Evolutionary conservation across 1,140 invertebrate genomes (phyloP), one percentile per base, ranked within the genome.

Genomic region (Trichonephila clavipes): DNA sequence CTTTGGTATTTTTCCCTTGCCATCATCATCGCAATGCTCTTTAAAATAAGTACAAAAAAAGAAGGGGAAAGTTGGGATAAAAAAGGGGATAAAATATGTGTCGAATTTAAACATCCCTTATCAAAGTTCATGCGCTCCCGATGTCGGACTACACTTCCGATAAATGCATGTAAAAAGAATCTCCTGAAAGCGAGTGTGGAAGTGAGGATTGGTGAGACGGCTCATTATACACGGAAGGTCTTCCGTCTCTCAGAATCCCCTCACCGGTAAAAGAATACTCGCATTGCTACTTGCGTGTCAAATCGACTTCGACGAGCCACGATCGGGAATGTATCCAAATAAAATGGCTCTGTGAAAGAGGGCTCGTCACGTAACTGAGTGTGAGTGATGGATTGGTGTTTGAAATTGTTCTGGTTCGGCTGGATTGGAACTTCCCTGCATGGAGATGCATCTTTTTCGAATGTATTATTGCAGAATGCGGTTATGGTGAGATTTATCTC

Each of bases 211-310:
- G 40, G 61, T n/a, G 10, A 58, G 82, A n/a, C n/a, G 88, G 51
- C 85, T 82, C 69, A 90, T 88, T 88, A 88, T 94, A 77, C 77
- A 94, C 77, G 40, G 16, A 77, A 59, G 59, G 44, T 64, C 34
- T 59, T 81, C 44, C 51, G 51, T 10, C 34, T 89, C 24, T n/a
- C 28, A 19, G 59, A 28, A 72, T 10, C n/a, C 62, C 62, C 12
- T 28, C 58, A 44, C n/a, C 51, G 51, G 40, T 81, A 81, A 64
- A 61, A 44, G 62, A 40, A 19, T 24, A 21, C 58, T 92, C 44
- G 64, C 85, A 94, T 94, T 82, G 44, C 61, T 18, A 81, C 72
- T 87, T 82, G 14, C 69, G 61, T 28, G 72, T 92, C 87, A 77
- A 88, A 86, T 90, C 34, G 72, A 85, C 72, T 81, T 59, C 28